A percentile compares a stretch with the other conserved stretches of the same genome.
Conservation (phyloP, 2,113 vertebrate species). For the Myanophis thanlyinensis region DNA sequence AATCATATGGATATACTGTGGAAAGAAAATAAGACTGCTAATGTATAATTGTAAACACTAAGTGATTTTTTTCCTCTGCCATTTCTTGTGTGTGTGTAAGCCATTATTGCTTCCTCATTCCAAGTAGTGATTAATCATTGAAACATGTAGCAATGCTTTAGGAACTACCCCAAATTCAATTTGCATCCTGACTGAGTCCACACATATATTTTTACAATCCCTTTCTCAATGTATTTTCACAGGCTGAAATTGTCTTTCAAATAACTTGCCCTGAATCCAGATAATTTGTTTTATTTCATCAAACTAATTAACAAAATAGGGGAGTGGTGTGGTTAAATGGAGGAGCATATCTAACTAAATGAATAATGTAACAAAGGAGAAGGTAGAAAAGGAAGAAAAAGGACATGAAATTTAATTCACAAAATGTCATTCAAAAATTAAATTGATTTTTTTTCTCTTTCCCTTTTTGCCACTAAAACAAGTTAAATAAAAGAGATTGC, state of each 20-base stretch:
- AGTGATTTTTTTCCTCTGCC: neutral
- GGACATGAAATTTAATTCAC: neutral
- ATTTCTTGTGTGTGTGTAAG: neutral
- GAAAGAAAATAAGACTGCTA: neutral
- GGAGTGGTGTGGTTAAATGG: neutral
- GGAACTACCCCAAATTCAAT: too few relatives aligned
- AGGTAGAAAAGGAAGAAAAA: neutral
- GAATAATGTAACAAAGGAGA: neutral
- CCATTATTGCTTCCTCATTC: too few relatives aligned
- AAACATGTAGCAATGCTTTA: too few relatives aligned
- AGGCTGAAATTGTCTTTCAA: neutral
- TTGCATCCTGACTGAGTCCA: too few relatives aligned
- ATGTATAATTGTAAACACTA: neutral
- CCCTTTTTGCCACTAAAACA: neutral
- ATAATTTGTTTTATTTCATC: neutral
- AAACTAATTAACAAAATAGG: neutral
- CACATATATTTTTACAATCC: neutral
- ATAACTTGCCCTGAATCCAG: neutral
- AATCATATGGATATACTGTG: neutral
- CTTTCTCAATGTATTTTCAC: neutral
- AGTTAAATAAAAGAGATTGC: neutral
- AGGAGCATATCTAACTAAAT: neutral
- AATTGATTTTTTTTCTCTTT: neutral
- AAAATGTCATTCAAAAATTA: neutral
- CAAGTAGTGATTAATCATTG: too few relatives aligned